Conservation (phyloP, 2,113 vertebrate genomes). For the Grus americana region DNA sequence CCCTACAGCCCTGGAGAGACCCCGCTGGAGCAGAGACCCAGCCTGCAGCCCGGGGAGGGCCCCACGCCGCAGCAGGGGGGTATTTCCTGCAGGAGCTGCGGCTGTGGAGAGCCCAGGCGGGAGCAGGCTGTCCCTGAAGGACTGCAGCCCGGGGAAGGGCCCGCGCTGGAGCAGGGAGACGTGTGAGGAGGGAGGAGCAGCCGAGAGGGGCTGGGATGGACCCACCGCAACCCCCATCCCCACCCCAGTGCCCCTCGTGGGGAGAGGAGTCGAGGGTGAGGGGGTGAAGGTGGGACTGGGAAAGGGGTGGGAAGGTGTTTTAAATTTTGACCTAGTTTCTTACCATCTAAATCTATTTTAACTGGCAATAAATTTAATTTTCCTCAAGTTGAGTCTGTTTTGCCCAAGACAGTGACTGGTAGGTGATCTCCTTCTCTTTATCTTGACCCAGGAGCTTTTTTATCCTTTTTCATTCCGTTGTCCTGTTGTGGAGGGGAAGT, state of each 20-base stretch:
- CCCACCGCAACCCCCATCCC: too few relatives aligned
- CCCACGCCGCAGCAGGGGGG: too few relatives aligned
- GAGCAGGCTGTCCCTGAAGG: too few relatives aligned
- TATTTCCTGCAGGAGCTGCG: too few relatives aligned
- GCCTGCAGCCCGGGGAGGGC: too few relatives aligned
- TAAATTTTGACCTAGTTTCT: background rate
- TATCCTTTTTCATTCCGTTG: background rate
- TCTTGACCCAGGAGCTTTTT: background rate
- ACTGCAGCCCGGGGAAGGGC: background rate
- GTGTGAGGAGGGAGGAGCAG: background rate
- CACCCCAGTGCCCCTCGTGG: accelerated
- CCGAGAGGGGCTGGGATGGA: background rate
- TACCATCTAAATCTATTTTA: background rate
- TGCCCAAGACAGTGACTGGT: background rate
- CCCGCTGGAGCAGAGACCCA: too few relatives aligned
- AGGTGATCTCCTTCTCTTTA: background rate
- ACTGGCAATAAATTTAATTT: background rate
- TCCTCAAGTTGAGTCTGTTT: background rate
- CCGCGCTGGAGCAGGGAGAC: background rate
- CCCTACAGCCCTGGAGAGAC: too few relatives aligned
- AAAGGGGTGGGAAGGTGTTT: background rate
- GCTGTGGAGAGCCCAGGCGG: too few relatives aligned
- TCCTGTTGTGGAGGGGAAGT: background rate
- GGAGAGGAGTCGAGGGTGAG: accelerated
- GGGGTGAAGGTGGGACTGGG: too few relatives aligned